Evolutionary conservation across 2,888 invertebrate species (phyloP), one percentile per base, ranked within the genome.

Genomic region (Eupithecia tripunctaria): DNA sequence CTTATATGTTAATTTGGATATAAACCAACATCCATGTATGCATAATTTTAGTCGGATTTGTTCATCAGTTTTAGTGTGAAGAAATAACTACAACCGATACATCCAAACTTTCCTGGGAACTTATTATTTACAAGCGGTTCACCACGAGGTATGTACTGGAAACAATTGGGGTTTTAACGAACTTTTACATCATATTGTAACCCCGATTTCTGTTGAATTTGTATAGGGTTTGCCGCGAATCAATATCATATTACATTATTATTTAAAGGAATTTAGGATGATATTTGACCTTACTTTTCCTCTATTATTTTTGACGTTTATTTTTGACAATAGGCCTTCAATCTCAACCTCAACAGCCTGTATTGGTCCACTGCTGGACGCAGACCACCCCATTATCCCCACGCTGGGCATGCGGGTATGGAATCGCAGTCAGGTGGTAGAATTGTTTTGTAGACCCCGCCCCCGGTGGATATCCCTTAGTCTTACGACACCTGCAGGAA

Each of bases 91-190:
- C 18, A 1, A 43, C 6, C 18, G 6, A 43, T 15, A 15, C 15
- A 15, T 41, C 15, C 15, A 41, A 41, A 47, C 43, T 47, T 47
- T 47, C n/a, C 6, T n/a, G 18, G 18, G n/a, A 47, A n/a, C n/a
- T 47, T n/a, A 47, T n/a, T 47, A 47, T 47, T 47, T 47, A 47
- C n/a, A 7, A n/a, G 43, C 43, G 43, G 43, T 47, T n/a, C n/a
- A n/a, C 41, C 41, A 14, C 43, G n/a, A 47, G 18, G 18, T 47
- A 47, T 47, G 2, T n/a, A n/a, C n/a, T 47, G 47, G 47, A 47
- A 47, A 47, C n/a, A 47, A 47, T 47, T 47, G n/a, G n/a, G 47
- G n/a, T 47, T 47, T 47, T 47, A 47, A n/a, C n/a, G 47, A 51
- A 51, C 47, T 21, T 51, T 10, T 21, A 10, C 21, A 21, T 51